Evolutionary conservation across 2,113 vertebrate genomes (phyloP).

Genomic region (Laticauda laticaudata): DNA sequence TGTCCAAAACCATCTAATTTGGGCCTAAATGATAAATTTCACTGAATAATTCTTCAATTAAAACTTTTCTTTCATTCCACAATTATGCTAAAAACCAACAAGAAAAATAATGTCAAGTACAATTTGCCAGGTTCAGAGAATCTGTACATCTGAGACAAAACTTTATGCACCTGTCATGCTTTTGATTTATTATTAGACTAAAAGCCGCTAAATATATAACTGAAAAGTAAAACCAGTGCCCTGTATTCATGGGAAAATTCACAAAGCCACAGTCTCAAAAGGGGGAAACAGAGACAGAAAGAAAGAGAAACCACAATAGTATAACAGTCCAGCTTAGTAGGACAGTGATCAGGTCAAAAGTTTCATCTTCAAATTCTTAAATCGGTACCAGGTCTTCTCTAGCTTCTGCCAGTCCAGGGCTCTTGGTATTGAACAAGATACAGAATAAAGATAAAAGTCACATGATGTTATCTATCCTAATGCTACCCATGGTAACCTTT

Average conservation of each 20-base stretch:
- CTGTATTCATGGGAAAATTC: slow-evolving; percentile 64
- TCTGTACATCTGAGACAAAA: slow-evolving; percentile 22
- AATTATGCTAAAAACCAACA: background rate
- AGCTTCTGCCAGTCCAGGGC: background rate
- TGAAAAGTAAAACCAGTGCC: slow-evolving; percentile 57
- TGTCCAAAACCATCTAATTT: background rate
- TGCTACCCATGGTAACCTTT: background rate
- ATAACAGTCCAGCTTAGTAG: slow-evolving; percentile 53
- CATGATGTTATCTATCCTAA: background rate
- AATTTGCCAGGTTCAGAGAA: slow-evolving; percentile 31
- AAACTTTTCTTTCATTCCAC: background rate
- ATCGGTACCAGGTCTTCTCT: background rate
- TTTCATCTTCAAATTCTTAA: slow-evolving; percentile 34
- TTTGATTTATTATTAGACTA: slow-evolving; percentile 68
- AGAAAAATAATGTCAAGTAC: slow-evolving; percentile 30
- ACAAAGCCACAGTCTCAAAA: slow-evolving; percentile 67
- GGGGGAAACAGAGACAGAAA: background rate
- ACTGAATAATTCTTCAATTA: background rate
- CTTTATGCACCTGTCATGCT: slow-evolving; percentile 56
- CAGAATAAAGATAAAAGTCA: background rate
- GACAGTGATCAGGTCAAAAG: slow-evolving; percentile 39
- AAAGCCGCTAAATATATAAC: slow-evolving; percentile 55
- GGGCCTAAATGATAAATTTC: background rate
- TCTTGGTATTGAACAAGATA: background rate
- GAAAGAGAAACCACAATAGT: background rate